Evolutionary conservation across 1,140 invertebrate genomes (phyloP).

Genomic region (Scaptomyza graminum): DNA sequence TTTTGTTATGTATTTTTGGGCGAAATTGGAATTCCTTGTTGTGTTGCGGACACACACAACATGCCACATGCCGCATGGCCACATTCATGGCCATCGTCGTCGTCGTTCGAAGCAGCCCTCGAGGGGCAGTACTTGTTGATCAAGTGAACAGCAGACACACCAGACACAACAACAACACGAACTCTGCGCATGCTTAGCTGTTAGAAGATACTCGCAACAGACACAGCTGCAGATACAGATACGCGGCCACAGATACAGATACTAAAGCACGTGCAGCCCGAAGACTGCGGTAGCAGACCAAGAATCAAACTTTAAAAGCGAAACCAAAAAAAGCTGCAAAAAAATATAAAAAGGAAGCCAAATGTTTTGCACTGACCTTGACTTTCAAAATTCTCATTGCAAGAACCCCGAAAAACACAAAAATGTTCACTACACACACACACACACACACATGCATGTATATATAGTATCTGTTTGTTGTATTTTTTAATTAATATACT

Average conservation of each 20-base stretch:
- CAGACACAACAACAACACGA: conserved; percentile 41
- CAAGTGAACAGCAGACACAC: conserved; percentile 68
- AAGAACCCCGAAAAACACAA: conserved; percentile 46
- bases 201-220: conserved; percentile 61
- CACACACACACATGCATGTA: conserved; percentile 13
- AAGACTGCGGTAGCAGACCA: conserved; percentile 15
- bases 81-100: conserved; percentile 39
- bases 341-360: conserved; percentile 37
- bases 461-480: conserved; percentile 10
- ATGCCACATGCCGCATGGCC: conserved; percentile 44
- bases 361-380: conserved; percentile 73
- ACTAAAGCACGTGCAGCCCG: conserved; percentile 56
- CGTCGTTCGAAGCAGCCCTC: conserved; percentile 14
- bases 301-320: conserved; percentile 39
- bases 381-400: conserved; percentile 79
- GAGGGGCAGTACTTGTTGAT: conserved; percentile 61
- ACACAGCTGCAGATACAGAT: conserved; percentile 7
- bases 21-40: conserved; percentile 59
- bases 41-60: conserved; percentile 26
- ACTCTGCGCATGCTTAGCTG: conserved; percentile 66
- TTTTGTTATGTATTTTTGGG: conserved; percentile 18
- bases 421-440: conserved; percentile 43
- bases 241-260: conserved; percentile 33
- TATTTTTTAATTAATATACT: not conserved
- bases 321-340: conserved; percentile 27